Evolutionary conservation across 2,888 invertebrate species (phyloP).

Genomic region (Drosophila heteroneura): DNA sequence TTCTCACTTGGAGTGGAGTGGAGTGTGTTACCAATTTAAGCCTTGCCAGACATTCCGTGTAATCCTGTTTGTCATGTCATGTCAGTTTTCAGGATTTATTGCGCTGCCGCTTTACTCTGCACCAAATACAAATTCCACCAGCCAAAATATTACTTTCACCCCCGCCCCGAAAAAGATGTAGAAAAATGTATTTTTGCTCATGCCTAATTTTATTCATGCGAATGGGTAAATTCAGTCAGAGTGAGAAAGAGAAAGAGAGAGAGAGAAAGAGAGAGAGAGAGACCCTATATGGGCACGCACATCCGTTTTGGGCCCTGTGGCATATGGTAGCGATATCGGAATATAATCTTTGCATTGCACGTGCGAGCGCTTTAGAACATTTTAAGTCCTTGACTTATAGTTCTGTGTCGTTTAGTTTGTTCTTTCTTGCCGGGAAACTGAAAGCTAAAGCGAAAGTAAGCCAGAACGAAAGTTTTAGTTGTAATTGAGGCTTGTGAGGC

Average conservation of each 20-base stretch:
- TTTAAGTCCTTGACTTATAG: constrained; percentile 72
- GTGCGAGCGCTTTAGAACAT: constrained; percentile 43
- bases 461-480: constrained; percentile 49
- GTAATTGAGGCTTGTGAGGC: constrained; percentile 25
- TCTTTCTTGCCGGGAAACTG: constrained; percentile 29
- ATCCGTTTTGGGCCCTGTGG: constrained; percentile 7
- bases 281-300: constrained; percentile 42
- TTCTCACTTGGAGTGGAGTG: constrained; percentile 32
- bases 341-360: constrained; percentile 46
- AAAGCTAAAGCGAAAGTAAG: constrained; percentile 37
- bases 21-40: constrained; percentile 77
- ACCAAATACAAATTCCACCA: constrained; percentile 66
- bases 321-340: constrained; percentile 33
- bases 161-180: constrained; percentile 38
- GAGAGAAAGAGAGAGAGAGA: neutral
- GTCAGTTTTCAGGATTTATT: constrained; percentile 85
- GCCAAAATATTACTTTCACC: constrained; percentile 50
- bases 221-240: constrained; percentile 3
- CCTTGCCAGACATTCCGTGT: constrained; percentile 76
- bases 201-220: constrained; percentile 68
- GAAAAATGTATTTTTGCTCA: constrained; percentile 56
- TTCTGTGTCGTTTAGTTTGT: constrained; percentile 46
- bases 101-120: constrained; percentile 48
- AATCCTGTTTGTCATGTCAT: constrained; percentile 85
- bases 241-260: neutral